Evolutionary conservation across 1,140 invertebrate genomes (phyloP), one percentile per base, ranked within the genome.

Genomic region (Laupala kohalensis): DNA sequence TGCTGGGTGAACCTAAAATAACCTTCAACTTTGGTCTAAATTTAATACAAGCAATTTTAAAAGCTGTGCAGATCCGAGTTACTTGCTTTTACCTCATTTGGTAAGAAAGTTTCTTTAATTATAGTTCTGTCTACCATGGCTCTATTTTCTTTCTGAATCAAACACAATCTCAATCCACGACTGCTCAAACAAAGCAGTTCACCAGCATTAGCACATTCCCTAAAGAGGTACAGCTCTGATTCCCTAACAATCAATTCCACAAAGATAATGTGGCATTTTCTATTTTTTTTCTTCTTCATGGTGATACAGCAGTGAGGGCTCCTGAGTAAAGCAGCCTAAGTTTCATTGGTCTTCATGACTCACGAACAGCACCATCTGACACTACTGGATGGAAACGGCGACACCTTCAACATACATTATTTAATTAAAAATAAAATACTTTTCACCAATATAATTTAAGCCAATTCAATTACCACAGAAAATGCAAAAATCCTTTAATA

Each of bases 311-410:
- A 53, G 9, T 53, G 37, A 53, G 19, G 37, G 37, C 37, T 19
- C 37, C 9, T 19, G 19, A 53, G 37, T 13, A 53, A 53, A 53
- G 37, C 37, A 53, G 37, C 37, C 37, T 53, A 53, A n/a, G 9
- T 53, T 19, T 2, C 9, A 13, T 53, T 53, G 29, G 67, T 68
- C 28, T 64, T 70, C 69, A 70, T 63, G 69, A 23, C 19, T 70
- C 53, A 19, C 53, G 69, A 70, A 62, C 27, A 26, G 29, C 69
- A 6, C 27, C 63, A 68, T 67, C 69, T 70, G 69, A 27, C 53
- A 29, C 65, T 67, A 72, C 29, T 67, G 71, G 71, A 64, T 72
- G 71, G 66, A 68, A 72, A 53, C 71, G 71, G 29, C 71, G 71
- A 67, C 71, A 72, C 67, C 71, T 72, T 23, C 6, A n/a, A n/a